Conservation (phyloP, 2,113 vertebrate genomes). For the Tapirus terrestris region DNA sequence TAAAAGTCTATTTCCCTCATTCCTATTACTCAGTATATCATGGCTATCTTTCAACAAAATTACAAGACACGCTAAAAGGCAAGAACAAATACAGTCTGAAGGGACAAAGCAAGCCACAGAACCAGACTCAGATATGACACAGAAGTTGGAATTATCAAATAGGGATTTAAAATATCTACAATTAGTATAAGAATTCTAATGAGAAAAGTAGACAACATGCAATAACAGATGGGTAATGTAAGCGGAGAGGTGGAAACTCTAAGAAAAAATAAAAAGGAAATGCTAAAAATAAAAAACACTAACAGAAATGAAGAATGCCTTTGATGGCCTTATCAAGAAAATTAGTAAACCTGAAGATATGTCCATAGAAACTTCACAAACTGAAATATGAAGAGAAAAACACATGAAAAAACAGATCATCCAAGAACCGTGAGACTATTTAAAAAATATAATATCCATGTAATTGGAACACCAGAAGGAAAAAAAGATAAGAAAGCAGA, state of each 20-base stretch:
- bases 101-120: not conserved
- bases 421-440: not conserved
- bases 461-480: not conserved
- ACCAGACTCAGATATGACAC: not conserved
- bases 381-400: not conserved
- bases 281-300: not conserved
- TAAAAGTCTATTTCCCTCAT: not conserved
- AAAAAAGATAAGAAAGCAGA: not conserved
- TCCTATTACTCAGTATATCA: not conserved
- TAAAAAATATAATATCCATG: not conserved
- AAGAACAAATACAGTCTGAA: not conserved
- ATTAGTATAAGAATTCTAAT: not conserved
- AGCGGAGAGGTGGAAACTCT: not conserved
- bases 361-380: not conserved
- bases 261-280: not conserved
- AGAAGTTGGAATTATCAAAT: not conserved
- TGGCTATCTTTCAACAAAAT: not conserved
- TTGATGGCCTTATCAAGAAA: not conserved
- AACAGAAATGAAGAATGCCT: not conserved
- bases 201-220: not conserved
- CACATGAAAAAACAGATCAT: not conserved
- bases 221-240: not conserved
- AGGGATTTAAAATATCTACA: not conserved
- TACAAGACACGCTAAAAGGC: not conserved
- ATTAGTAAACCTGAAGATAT: not conserved